Evolutionary conservation across 2,888 invertebrate genomes (phyloP).

Genomic region (Dilophus febrilis): DNA sequence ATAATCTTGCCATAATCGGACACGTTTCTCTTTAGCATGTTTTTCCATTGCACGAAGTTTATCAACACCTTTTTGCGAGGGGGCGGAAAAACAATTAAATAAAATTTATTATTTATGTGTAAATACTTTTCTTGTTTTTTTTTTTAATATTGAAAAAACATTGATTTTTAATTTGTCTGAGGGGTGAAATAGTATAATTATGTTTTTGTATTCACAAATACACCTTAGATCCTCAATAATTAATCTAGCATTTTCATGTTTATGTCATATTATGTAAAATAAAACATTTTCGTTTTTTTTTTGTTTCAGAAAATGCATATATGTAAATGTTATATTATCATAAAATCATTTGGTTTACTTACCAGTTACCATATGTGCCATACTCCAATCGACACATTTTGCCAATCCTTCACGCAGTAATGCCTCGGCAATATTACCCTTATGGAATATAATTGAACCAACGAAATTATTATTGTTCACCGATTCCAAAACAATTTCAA

Average conservation of each 20-base stretch:
- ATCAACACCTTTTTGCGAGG: conserved; percentile 43
- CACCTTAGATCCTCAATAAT: conserved; percentile 22
- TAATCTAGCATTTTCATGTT: conserved; percentile 10
- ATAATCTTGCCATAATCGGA: conserved; percentile 86
- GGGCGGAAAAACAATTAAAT: not conserved
- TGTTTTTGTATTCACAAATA: conserved; percentile 11
- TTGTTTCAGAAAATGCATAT: no score
- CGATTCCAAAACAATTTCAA: conserved; percentile 79
- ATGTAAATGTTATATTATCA: no score
- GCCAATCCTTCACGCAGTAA: conserved; percentile 83
- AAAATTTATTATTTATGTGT: not conserved
- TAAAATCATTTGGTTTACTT: conserved; percentile 15
- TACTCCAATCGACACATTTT: conserved; percentile 85
- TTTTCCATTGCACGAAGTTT: conserved; percentile 71
- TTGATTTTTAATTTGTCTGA: conserved; percentile 16
- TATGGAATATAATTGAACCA: conserved; percentile 84
- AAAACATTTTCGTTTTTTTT: no score
- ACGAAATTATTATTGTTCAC: conserved; percentile 86
- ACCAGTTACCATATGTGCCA: conserved; percentile 59
- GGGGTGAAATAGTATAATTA: conserved; percentile 27
- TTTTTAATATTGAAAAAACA: not conserved
- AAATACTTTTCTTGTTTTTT: no score
- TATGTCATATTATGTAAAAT: no score
- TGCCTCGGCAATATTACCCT: conserved; percentile 84
- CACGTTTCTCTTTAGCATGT: conserved; percentile 67